Evolutionary conservation across 92 coral and sea anemone genomes (phyloP).

Genomic region (Ricordea florida): DNA sequence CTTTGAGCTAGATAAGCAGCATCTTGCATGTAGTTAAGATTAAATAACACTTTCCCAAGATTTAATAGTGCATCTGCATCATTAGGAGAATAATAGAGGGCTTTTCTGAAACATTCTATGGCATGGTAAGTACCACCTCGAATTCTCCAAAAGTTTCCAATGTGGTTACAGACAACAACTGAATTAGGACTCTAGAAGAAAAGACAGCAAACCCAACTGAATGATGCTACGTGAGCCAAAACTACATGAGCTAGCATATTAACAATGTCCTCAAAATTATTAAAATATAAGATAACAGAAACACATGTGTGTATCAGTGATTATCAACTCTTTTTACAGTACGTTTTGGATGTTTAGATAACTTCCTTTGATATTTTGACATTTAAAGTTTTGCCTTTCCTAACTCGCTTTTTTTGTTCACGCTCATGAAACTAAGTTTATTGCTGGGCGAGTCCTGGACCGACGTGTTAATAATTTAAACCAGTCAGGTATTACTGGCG

Average conservation of each 20-base stretch:
- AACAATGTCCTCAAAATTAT: too few relatives aligned
- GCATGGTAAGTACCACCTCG: conserved; percentile 96
- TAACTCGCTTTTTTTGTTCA: too few relatives aligned
- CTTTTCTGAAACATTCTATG: conserved; percentile 98
- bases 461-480: too few relatives aligned
- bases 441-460: too few relatives aligned
- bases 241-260: not conserved
- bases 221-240: not conserved
- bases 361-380: too few relatives aligned
- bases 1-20: conserved; percentile 86
- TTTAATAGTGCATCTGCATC: conserved; percentile 96
- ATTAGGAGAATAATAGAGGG: conserved; percentile 80
- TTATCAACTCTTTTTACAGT: too few relatives aligned
- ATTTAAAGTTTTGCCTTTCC: too few relatives aligned
- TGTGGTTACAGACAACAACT: conserved; percentile 91
- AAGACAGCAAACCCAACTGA: not conserved
- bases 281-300: too few relatives aligned
- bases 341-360: too few relatives aligned
- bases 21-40: conserved; percentile 89
- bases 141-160: conserved; percentile 97
- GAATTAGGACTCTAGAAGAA: conserved; percentile 92
- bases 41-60: conserved; percentile 92
- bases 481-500: too few relatives aligned
- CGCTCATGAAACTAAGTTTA: too few relatives aligned
- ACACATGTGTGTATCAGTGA: too few relatives aligned